Base-by-base conservation (phyloP, 2,113 vertebrate genomes). In the Cinclus mexicanus region DNA sequence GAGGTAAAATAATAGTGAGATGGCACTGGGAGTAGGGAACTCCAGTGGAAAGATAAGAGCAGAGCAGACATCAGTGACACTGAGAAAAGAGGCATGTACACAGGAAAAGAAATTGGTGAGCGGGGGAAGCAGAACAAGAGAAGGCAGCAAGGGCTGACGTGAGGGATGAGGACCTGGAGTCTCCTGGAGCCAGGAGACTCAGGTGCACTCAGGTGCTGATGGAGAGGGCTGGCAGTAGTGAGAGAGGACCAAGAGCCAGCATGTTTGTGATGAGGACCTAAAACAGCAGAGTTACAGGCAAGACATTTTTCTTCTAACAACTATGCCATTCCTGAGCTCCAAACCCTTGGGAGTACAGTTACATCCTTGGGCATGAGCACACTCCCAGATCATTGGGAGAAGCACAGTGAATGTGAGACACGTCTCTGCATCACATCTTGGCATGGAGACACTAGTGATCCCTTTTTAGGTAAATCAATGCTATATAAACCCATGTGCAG, bases 81-180 rank as follows among this genome's bases (percentile, higher is more conserved):
- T 2, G 2, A 70, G 64, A 35, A 76, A 39, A 80, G 80, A 17
- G 17, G 13, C 5, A 49, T 75, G 83, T 78, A 21, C 9, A 5
- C 12, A 59, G 41, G 26, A 29, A 31, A 35, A 82, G 25, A 9
- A 22, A 28, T 14, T 25, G 16, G 26, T 46, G 26, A 33, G 24
- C 0, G 0, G 10, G 14, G 28, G 5, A 64, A n/a, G 52, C 39
- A 63, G 63, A 59, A 22, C 17, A 68, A 59, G 29, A 29, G 42
- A 65, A 49, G 25, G 17, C 25, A 56, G 21, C 37, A 23, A 29
- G 46, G 53, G 41, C 41, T 53, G 52, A 37, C 1, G 1, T n/a
- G 79, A 24, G 20, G 25, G 2, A 5, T 2, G 6, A 57, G 46
- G 72, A 53, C 37, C n/a, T 47, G 2, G 35, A 37, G 35, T 37